Evolutionary conservation across 2,797 vertebrate species (phyloP).

Genomic region (Parauchenoglanis ngamensis): DNA sequence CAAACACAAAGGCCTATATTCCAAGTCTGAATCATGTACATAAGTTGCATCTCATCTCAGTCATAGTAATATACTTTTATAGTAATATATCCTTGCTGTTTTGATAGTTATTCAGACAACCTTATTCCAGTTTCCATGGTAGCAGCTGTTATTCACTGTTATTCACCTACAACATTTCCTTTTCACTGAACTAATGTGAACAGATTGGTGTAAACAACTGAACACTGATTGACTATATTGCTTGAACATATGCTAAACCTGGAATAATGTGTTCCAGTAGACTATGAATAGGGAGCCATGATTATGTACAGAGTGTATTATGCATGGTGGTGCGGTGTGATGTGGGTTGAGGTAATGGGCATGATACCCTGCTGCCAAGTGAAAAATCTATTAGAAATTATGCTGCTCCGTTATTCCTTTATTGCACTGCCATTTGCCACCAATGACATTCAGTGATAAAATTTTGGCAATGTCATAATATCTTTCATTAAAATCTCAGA

Average conservation of each 20-base stretch:
- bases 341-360: not conserved
- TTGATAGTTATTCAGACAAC: not conserved
- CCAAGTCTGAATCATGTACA: not conserved
- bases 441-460: not conserved
- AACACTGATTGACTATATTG: constrained; percentile 15
- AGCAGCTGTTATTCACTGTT: not conserved
- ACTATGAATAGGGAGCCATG: not conserved
- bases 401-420: constrained; percentile 41
- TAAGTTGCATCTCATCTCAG: not conserved
- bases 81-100: not conserved
- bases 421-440: not conserved
- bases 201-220: constrained; percentile 13
- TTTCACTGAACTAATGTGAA: constrained; percentile 4
- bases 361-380: constrained; percentile 43
- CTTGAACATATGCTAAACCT: constrained; percentile 22
- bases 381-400: constrained; percentile 65
- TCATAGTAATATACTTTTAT: not conserved
- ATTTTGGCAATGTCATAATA: not conserved
- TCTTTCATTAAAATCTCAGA: not conserved
- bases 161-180: not conserved
- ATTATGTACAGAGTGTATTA: constrained; percentile 38
- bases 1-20: not conserved
- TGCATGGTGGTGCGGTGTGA: constrained; percentile 10
- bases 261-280: constrained; percentile 48
- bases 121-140: constrained; percentile 1